A percentile compares a stretch with the other conserved stretches of the same genome.
These are phyloP conservation scores for Apteryx mantelli DNA, from an alignment of 2,113 vertebrate genomes.

Conservation along the genomic window DNA sequence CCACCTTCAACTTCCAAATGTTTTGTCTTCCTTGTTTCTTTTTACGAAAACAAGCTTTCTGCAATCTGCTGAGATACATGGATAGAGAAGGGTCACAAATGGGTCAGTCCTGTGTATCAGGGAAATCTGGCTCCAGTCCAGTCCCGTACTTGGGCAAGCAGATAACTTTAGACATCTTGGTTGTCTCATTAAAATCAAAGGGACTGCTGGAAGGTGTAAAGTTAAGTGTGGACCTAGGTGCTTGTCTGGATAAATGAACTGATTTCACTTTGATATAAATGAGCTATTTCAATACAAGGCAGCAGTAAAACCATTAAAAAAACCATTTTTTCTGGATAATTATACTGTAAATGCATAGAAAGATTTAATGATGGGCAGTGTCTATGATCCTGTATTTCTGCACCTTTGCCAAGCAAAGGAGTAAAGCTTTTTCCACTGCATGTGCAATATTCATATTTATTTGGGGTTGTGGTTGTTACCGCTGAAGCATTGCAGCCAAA, in stretches of 20 bases:
- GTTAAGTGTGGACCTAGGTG: not conserved
- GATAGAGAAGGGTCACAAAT: not conserved
- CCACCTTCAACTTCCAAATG: not conserved
- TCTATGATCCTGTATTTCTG: not conserved
- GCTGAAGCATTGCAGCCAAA: not conserved
- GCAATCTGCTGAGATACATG: fast-evolving
- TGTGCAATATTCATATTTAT: no score
- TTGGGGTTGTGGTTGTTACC: not conserved
- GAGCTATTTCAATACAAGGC: not conserved
- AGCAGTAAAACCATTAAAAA: not conserved
- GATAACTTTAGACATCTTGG: not conserved
- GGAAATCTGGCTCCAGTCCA: not conserved
- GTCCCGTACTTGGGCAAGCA: not conserved
- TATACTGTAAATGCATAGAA: not conserved
- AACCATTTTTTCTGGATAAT: not conserved
- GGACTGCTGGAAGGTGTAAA: not conserved
- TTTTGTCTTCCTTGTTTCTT: not conserved
- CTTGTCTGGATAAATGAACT: not conserved
- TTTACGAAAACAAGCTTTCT: not conserved
- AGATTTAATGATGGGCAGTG: not conserved
- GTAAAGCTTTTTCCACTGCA: fast-evolving
- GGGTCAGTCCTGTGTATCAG: not conserved
- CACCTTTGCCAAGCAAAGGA: not conserved
- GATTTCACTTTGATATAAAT: not conserved
- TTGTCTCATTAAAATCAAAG: not conserved